Evolutionary conservation across 2,113 vertebrate species (phyloP).

Genomic region (Sterrhoptilus dennistouni): DNA sequence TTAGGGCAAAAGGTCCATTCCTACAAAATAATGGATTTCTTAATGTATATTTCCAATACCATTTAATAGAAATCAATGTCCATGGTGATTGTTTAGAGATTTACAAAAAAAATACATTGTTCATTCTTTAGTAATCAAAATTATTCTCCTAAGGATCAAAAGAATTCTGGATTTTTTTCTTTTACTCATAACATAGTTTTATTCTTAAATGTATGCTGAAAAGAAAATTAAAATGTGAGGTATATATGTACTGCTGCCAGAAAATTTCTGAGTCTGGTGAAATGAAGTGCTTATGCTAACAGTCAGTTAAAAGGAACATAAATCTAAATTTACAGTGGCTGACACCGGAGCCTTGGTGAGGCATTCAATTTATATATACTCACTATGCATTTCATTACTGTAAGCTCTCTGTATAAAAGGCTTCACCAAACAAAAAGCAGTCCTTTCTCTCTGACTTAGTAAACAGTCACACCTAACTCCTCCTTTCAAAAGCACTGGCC

Average conservation of each 20-base stretch:
- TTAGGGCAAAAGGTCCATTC: not conserved
- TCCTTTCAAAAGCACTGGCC: not conserved
- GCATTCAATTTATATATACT: not conserved
- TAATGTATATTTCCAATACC: not conserved
- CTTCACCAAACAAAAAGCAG: not conserved
- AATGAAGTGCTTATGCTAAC: not conserved
- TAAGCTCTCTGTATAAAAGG: not conserved
- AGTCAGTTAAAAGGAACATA: not conserved
- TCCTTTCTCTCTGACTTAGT: not conserved
- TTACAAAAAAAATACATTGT: not conserved
- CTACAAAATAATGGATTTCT: not conserved
- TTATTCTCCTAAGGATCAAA: not conserved
- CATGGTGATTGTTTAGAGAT: not conserved
- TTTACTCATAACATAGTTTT: not conserved
- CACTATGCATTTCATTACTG: not conserved
- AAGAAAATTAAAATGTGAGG: not conserved
- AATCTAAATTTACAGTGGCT: slow-evolving; percentile 36
- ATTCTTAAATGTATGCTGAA: not conserved
- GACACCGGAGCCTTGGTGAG: not conserved
- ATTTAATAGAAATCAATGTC: not conserved
- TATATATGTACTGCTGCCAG: not conserved
- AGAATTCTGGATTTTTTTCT: not conserved
- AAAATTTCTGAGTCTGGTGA: not conserved
- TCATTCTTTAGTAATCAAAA: not conserved
- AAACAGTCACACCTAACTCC: not conserved